These are phyloP conservation scores for Acrobasis repandana DNA, from an alignment of 2,888 invertebrate genomes.

Conservation along the genomic window DNA sequence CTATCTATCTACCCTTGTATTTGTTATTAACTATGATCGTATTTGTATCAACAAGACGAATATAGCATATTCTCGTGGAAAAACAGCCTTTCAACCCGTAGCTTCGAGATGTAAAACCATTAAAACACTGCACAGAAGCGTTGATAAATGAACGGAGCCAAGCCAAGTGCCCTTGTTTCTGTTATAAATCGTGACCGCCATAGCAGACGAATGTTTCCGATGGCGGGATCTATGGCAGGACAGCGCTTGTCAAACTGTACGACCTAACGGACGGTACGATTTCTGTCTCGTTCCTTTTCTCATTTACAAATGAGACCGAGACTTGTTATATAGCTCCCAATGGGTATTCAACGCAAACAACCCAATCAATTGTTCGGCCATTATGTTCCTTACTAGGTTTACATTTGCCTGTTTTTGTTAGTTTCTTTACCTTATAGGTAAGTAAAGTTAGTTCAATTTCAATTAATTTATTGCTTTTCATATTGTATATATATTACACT, in stretches of 20 bases:
- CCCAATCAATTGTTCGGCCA: too few relatives aligned
- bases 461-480: too few relatives aligned
- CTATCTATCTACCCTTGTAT: too few relatives aligned
- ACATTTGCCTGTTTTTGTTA: too few relatives aligned
- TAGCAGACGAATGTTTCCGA: constrained; percentile 23
- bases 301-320: not conserved
- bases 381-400: too few relatives aligned
- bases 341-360: too few relatives aligned
- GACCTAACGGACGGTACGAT: not conserved
- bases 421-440: too few relatives aligned
- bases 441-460: too few relatives aligned
- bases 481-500: too few relatives aligned
- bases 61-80: not conserved
- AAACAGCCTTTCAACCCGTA: not conserved
- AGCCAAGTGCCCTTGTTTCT: constrained; percentile 30
- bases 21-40: too few relatives aligned
- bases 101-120: not conserved
- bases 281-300: not conserved
- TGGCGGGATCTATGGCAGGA: constrained; percentile 20
- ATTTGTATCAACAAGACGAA: not conserved
- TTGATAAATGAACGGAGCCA: constrained; percentile 41
- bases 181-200: constrained; percentile 33
- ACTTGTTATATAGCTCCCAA: too few relatives aligned
- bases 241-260: constrained; percentile 24
- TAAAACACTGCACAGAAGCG: constrained; percentile 31